A percentile compares a stretch with the other conserved stretches of the same genome.
Conservation (phyloP, 1,140 invertebrate genomes). For the Aphis craccivora region DNA sequence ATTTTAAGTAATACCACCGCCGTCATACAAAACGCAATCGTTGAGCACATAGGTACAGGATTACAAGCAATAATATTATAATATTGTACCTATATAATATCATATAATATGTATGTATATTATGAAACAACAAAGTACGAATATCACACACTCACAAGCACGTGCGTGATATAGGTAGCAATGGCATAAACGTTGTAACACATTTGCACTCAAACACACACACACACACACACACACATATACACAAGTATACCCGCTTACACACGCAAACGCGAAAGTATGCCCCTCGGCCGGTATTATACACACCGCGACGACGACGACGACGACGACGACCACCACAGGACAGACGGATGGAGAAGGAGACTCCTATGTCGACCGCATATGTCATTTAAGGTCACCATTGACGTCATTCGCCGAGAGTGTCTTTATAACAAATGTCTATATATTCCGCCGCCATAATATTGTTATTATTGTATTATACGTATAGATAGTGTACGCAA, state of each 20-base stretch:
- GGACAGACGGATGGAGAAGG: background rate
- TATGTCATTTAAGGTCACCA: slow-evolving; percentile 49
- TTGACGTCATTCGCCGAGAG: slow-evolving; percentile 50
- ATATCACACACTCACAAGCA: background rate
- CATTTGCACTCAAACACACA: background rate
- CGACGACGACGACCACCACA: background rate
- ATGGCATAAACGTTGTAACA: background rate
- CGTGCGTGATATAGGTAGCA: background rate
- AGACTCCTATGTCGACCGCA: slow-evolving; percentile 42
- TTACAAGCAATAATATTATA: background rate
- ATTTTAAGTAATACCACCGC: background rate
- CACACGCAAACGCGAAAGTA: background rate
- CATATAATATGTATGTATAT: background rate
- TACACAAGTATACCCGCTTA: background rate
- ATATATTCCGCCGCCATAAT: background rate
- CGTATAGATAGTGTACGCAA: background rate
- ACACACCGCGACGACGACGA: background rate
- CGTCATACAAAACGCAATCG: background rate
- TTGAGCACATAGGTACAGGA: background rate
- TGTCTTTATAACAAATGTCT: slow-evolving; percentile 44
- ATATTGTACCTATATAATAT: background rate
- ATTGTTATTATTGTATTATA: background rate
- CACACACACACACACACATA: background rate
- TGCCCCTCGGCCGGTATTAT: background rate
- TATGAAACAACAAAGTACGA: background rate